Percentiles rank a stretch among this genome's conserved stretches.
Evolutionary conservation across 2,797 vertebrate species (phyloP).

Genomic region (Enteromius mattozi): DNA sequence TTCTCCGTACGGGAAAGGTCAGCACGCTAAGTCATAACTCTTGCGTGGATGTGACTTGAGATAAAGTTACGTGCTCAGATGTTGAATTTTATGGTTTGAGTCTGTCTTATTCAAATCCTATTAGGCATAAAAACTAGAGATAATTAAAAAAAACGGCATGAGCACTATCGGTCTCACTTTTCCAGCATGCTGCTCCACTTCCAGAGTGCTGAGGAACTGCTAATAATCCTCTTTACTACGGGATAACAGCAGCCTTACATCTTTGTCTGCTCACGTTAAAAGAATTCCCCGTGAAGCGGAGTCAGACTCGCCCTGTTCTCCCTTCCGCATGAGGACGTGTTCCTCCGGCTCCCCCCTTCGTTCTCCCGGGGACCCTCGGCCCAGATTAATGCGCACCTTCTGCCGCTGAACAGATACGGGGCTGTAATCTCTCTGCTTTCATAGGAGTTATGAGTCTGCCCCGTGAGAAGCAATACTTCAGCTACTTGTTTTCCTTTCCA

Average conservation of each 20-base stretch:
- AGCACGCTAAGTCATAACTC: conserved; percentile 39
- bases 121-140: background rate
- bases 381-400: conserved; percentile 75
- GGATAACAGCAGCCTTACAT: conserved; percentile 35
- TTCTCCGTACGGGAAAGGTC: conserved; percentile 42
- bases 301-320: conserved; percentile 45
- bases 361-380: conserved; percentile 72
- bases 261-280: conserved; percentile 43
- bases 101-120: background rate
- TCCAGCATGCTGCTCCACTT: conserved; percentile 17
- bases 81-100: conserved; percentile 18
- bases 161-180: conserved; percentile 5
- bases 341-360: conserved; percentile 63
- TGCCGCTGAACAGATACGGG: conserved; percentile 71
- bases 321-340: conserved; percentile 52
- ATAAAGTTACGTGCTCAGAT: background rate
- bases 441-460: conserved; percentile 63
- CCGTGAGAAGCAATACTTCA: conserved; percentile 70
- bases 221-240: conserved; percentile 40
- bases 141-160: background rate
- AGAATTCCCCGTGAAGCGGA: conserved; percentile 37
- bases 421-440: conserved; percentile 74
- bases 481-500: conserved; percentile 84
- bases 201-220: conserved; percentile 16
- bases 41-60: background rate